Conservation (phyloP, 2,113 vertebrate species). For the Microcebus jonahi region DNA sequence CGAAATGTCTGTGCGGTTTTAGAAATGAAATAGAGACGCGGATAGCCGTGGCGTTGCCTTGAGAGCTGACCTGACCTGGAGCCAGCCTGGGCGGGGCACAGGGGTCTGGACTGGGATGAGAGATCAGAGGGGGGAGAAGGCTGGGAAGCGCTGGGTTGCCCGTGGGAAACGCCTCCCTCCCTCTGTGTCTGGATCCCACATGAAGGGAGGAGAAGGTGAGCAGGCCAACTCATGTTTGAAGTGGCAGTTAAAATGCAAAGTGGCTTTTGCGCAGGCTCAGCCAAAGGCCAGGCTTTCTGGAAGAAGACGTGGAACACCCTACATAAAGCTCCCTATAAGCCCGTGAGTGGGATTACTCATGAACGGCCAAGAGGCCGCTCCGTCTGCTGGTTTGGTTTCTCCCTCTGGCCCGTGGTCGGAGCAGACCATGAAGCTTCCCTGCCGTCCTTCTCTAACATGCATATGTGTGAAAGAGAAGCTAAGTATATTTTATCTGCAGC, state of each 20-base stretch:
- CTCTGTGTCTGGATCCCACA: background rate
- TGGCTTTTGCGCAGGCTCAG: background rate
- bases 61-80: background rate
- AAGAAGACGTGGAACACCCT: background rate
- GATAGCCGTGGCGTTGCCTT: background rate
- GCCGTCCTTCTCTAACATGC: background rate
- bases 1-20: background rate
- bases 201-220: background rate
- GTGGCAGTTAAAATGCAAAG: slow-evolving; percentile 26
- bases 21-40: background rate
- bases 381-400: background rate
- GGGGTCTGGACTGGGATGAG: background rate
- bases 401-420: background rate
- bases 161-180: background rate
- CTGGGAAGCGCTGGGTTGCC: background rate
- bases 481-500: slow-evolving; percentile 30
- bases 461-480: background rate
- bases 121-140: background rate
- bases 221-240: slow-evolving; percentile 47
- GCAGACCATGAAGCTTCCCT: background rate
- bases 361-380: background rate
- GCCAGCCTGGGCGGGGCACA: background rate
- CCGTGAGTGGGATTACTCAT: slow-evolving; percentile 13
- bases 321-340: background rate
- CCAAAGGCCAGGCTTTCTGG: background rate